Base-by-base conservation (phyloP, 2,888 invertebrate species). In the Mycalesis mineus region DNA sequence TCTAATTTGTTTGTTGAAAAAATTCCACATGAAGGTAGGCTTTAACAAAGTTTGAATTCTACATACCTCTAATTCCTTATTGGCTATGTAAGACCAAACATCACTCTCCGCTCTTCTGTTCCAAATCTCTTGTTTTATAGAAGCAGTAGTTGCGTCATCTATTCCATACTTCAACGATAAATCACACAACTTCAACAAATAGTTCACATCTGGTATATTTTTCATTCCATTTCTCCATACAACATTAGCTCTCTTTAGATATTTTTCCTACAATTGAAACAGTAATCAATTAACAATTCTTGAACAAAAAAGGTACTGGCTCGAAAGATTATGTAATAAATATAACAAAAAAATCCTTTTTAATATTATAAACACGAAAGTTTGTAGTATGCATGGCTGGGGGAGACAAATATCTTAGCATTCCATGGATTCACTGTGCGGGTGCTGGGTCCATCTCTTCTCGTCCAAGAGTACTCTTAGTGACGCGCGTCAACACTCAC, bases 171-270 rank as follows among this genome's bases (percentile, higher is more conserved):
- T 82, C 57, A 91, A 86, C 9, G 92, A 79, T 31, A 92, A 76
- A 45, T 92, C 90, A 40, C 94, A 82, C 29, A 95, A 67, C 63
- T 92, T 90, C 17, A 93, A 90, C n/a, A 93, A 80, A 61, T 92
- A 92, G 22, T 84, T 79, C 2, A 92, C 77, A 65, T 92, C 86
- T 14, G 83, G 79, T 7, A 94, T 83, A 62, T 89, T 90, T 60
- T 91, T 91, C 22, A 90, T 76, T 8, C 92, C 92, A 76, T 92
- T 91, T 54, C 88, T 90, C 84, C 93, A 93, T 41, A 94, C 85
- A 9, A 93, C 78, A 56, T 90, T 86, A 28, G 92, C 92, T 62
- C 92, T 88, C 70, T 91, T 91, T 14, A 92, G 63, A 61, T 87
- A 87, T 62, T 79, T 87, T 61, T 81, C 85, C 89, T 90, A 14